Evolutionary conservation across 2,113 vertebrate species (phyloP).

Genomic region (Stegostoma tigrinum): DNA sequence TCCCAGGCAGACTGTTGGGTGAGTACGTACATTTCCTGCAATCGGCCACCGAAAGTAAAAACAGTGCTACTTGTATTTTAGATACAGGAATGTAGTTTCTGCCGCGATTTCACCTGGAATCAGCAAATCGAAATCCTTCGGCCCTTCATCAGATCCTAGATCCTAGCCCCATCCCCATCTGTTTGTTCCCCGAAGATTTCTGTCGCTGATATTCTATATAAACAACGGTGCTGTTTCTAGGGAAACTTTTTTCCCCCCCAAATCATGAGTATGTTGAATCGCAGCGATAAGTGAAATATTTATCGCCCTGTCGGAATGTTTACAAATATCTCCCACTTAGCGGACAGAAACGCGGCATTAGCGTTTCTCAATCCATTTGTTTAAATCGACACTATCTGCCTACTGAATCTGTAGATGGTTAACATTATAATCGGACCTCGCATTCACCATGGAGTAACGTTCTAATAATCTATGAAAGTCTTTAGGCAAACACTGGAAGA

Average conservation of each 20-base stretch:
- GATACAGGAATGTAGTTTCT: neutral
- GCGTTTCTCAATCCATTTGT: neutral
- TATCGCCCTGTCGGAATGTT: conserved; percentile 32
- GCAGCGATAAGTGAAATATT: conserved; percentile 3
- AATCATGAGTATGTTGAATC: neutral
- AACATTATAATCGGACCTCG: conserved; percentile 16
- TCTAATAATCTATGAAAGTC: neutral
- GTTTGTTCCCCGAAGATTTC: neutral
- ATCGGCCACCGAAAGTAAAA: neutral
- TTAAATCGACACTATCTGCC: neutral
- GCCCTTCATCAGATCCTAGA: too few species aligned
- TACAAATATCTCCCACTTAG: conserved; percentile 24
- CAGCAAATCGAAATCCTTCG: neutral
- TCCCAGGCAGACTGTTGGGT: neutral
- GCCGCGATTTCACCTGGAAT: neutral
- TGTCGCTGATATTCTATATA: neutral
- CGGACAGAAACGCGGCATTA: neutral
- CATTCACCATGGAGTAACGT: neutral
- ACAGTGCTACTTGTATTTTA: neutral
- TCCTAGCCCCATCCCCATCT: neutral
- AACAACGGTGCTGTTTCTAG: neutral
- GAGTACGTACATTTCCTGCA: neutral
- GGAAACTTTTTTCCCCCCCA: neutral
- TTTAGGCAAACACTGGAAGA: neutral
- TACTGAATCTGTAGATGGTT: neutral